Evolutionary conservation across 1,140 invertebrate species (phyloP).

Genomic region (Galendromus occidentalis): DNA sequence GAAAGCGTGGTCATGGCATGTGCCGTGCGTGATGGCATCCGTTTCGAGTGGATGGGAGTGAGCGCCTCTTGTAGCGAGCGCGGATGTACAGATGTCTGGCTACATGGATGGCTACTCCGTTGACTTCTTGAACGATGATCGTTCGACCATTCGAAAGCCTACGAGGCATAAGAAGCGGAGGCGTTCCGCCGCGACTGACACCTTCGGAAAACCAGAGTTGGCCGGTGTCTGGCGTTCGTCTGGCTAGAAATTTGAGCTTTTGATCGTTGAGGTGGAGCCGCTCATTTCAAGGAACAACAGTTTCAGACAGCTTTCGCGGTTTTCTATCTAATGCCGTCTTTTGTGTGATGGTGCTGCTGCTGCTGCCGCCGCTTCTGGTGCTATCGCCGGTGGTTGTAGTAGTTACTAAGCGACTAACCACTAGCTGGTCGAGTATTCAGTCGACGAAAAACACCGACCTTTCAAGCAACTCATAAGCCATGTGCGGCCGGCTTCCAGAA

Average conservation of each 20-base stretch:
- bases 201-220: background rate
- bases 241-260: background rate
- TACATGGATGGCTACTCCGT: background rate
- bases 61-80: too few species aligned
- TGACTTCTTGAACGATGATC: background rate
- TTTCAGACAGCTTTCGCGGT: background rate
- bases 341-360: background rate
- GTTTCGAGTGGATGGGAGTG: too few species aligned
- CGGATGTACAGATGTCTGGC: background rate
- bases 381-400: background rate
- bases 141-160: background rate
- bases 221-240: background rate
- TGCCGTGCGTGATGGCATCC: too few species aligned
- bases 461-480: background rate
- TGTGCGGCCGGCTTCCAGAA: background rate
- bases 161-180: background rate
- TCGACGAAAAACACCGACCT: background rate
- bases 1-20: too few species aligned
- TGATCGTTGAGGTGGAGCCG: background rate
- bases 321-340: background rate
- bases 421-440: background rate
- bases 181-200: background rate
- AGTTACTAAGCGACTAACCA: background rate
- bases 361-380: background rate
- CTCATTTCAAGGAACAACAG: constrained; percentile 9